These are phyloP conservation scores for Cyrtodaria siliqua DNA, from an alignment of 2,888 invertebrate genomes.

Conservation along the genomic window DNA sequence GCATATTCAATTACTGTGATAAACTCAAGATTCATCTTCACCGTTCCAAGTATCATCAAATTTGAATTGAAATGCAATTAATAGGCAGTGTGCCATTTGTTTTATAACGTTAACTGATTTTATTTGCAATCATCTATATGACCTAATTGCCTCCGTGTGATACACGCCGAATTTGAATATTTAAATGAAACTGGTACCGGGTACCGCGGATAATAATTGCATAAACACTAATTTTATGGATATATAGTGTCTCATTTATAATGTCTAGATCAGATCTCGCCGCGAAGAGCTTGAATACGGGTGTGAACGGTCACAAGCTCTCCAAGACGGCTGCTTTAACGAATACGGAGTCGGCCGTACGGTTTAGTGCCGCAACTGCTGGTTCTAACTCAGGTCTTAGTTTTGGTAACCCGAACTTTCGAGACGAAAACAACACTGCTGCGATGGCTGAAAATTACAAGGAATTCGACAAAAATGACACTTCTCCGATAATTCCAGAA, in stretches of 20 bases:
- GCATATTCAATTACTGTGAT: too few species aligned
- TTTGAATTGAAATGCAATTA: too few species aligned
- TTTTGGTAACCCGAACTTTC: slow-evolving; percentile 39
- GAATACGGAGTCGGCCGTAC: slow-evolving; percentile 31
- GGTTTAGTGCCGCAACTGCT: slow-evolving; percentile 15
- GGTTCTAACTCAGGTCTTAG: slow-evolving; percentile 31
- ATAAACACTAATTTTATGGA: slow-evolving; percentile 9
- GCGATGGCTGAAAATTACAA: slow-evolving; percentile 74
- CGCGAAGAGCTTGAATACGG: slow-evolving; percentile 2
- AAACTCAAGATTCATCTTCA: too few species aligned
- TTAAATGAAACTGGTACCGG: too few species aligned
- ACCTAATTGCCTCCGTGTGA: too few species aligned
- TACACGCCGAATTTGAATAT: too few species aligned
- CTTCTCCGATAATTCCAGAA: slow-evolving; percentile 69
- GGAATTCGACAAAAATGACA: slow-evolving; percentile 70
- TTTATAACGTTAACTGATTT: too few species aligned
- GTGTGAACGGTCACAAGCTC: slow-evolving; percentile 18
- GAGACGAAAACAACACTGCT: background rate
- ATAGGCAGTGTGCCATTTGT: too few species aligned
- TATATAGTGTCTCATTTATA: slow-evolving; percentile 5
- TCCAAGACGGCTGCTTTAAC: slow-evolving; percentile 32
- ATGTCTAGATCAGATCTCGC: slow-evolving; percentile 23
- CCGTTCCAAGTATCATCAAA: too few species aligned
- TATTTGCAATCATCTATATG: too few species aligned
- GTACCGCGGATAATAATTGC: background rate